A percentile compares a stretch with the other conserved stretches of the same genome.
Conservation (phyloP, 2,113 vertebrate genomes). For the Vulpes ferrilata region DNA sequence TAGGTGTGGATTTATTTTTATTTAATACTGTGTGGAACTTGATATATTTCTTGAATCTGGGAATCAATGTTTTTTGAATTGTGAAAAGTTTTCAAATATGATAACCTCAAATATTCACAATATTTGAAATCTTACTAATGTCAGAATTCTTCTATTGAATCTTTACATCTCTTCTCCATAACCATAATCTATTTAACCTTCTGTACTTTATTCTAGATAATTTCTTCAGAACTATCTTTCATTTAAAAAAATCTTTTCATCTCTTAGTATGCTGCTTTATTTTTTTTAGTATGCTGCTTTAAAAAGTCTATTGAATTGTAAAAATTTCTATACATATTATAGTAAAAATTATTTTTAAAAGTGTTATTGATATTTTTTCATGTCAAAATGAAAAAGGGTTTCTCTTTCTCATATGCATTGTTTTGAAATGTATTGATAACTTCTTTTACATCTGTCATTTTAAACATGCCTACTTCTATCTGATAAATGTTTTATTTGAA, state of each 20-base stretch:
- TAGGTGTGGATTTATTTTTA: not conserved
- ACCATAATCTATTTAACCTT: not conserved
- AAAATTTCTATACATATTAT: not conserved
- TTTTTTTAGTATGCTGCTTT: not conserved
- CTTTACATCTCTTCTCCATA: not conserved
- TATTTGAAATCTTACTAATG: not conserved
- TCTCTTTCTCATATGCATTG: not conserved
- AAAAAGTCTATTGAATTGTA: not conserved
- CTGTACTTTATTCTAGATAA: slow-evolving; percentile 9
- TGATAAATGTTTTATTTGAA: not conserved
- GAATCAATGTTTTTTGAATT: slow-evolving; percentile 14
- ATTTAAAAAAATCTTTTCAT: not conserved
- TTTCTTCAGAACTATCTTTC: not conserved
- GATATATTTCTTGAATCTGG: not conserved
- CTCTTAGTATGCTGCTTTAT: not conserved
- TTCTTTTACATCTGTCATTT: not conserved
- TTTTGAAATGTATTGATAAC: not conserved
- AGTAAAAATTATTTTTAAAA: not conserved
- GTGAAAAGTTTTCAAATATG: not conserved
- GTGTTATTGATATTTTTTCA: not conserved
- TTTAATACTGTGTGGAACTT: not conserved
- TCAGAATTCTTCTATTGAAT: not conserved
- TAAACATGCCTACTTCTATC: not conserved
- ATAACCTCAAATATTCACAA: not conserved
- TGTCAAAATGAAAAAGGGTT: not conserved